phyloP scores from a whole-genome alignment of 2,888 invertebrate genomes.

The Cataglyphis cursor region DNA sequence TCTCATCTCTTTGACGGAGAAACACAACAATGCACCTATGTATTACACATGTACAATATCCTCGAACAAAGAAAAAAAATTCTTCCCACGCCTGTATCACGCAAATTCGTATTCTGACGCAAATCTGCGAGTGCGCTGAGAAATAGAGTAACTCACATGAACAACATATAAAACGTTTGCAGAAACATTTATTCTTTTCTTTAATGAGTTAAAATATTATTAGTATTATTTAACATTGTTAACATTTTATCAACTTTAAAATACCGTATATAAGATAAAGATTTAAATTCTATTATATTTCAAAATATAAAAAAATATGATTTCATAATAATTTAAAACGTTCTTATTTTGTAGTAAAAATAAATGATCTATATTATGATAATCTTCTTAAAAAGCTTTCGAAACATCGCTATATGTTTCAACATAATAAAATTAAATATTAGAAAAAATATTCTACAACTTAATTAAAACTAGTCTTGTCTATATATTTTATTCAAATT shows the following conservation, averaged over 20 bases:
- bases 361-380: neutral
- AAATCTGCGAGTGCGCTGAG: neutral
- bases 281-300: neutral
- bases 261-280: neutral
- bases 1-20: conserved; percentile 11
- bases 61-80: conserved; percentile 73
- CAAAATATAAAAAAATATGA: neutral
- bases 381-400: neutral
- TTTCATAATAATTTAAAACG: neutral
- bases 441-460: neutral
- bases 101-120: neutral
- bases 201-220: neutral
- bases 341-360: neutral
- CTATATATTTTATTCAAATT: neutral
- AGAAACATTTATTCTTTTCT: conserved; percentile 5
- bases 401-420: neutral
- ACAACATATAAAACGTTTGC: neutral
- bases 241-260: neutral
- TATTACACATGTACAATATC: conserved; percentile 30
- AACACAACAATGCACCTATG: conserved; percentile 25
- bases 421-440: neutral
- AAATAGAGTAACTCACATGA: conserved; percentile 27
- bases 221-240: conserved; percentile 3
- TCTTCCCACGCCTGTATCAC: conserved; percentile 67
- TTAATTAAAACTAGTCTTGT: conserved; percentile 7